Evolutionary conservation across 2,797 vertebrate genomes (phyloP), one percentile per base, ranked within the genome.

Genomic region (Gallinago nigripennis): DNA sequence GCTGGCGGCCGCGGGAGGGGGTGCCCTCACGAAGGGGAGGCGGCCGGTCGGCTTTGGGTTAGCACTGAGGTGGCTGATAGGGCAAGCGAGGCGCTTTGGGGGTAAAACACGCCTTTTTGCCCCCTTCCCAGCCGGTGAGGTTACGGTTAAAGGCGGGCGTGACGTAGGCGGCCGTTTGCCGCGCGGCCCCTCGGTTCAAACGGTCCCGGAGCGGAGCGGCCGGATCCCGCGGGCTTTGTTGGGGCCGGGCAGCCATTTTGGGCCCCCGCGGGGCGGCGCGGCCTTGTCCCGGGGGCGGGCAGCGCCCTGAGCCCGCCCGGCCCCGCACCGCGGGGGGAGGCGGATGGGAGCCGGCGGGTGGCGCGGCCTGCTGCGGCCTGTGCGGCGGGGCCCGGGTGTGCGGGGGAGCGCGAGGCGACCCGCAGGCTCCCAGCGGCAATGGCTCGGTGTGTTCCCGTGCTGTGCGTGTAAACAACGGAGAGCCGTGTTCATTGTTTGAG

Each of bases 221-320:
- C 56, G 31, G 13, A 56, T n/a, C n/a, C n/a, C 56, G 98, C 98
- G 98, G 98, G 98, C 98, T 99, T 99, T 98, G 98, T 99, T 98
- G 98, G 98, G 97, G 96, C 97, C 90, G 97, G 98, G 99, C 98
- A 98, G 99, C 99, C 99, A 99, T 99, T 99, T 99, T 99, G 98
- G 98, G 98, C 98, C 97, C 96, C 95, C 92, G 96, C 97, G 96
- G 46, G 35, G 81, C 37, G 76, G 82, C 35, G 3, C 76, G 21
- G 86, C 56, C 6, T 27, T 23, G 82, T 68, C 54, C 77, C 24
- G 77, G 48, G 13, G 77, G 35, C 65, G 70, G 20, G 12, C 30
- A 31, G 50, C 66, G 61, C 12, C 51, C 65, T 23, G 39, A 50
- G 76, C 41, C 75, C 45, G 45, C 53, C 12, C 50, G 25, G 10